These are phyloP conservation scores for Anoplius nigerrimus DNA, from an alignment of 2,888 invertebrate species.

Conservation along the genomic window DNA sequence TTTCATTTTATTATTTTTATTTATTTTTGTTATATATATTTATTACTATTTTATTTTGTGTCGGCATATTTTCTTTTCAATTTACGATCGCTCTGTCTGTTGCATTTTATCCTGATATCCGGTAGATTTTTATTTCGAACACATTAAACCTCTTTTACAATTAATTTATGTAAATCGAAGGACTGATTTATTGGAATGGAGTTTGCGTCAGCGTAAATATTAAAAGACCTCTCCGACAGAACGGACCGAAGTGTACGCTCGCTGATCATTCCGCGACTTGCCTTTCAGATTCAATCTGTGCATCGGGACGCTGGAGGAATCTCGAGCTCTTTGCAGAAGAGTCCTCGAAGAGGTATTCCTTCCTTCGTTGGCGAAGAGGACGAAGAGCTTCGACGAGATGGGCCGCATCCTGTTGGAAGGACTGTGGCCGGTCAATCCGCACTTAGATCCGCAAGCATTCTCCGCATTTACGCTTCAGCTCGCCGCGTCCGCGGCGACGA, in stretches of 20 bases:
- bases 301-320: constrained; percentile 79
- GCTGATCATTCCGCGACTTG: not conserved
- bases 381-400: constrained; percentile 81
- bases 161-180: no score
- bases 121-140: no score
- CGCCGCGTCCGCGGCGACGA: constrained; percentile 67
- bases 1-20: no score
- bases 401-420: constrained; percentile 81
- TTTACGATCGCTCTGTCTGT: no score
- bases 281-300: constrained; percentile 83
- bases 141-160: no score
- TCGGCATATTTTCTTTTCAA: no score
- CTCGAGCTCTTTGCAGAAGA: constrained; percentile 78
- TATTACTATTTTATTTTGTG: no score
- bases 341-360: constrained; percentile 79
- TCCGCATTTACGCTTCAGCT: constrained; percentile 78
- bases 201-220: not conserved
- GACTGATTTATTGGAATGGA: not conserved
- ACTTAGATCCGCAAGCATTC: constrained; percentile 78
- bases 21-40: no score
- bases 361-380: constrained; percentile 79
- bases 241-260: not conserved
- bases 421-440: constrained; percentile 82
- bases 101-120: no score
- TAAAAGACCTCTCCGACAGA: not conserved